These are phyloP conservation scores for Pissodes strobi DNA, from an alignment of 1,140 invertebrate species.

Conservation along the genomic window DNA sequence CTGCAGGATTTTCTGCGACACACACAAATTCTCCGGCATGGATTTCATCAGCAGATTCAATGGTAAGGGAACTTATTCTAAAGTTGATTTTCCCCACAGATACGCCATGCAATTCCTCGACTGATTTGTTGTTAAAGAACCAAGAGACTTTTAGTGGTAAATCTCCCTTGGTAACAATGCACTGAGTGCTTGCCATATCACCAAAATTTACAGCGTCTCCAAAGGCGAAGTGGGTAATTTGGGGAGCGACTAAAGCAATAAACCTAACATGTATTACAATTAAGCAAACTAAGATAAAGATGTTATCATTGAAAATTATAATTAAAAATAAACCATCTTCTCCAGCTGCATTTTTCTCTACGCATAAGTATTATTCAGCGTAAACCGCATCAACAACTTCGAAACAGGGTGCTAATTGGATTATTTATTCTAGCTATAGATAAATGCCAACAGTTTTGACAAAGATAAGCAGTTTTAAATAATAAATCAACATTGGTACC, in stretches of 20 bases:
- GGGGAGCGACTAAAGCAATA: slow-evolving; percentile 63
- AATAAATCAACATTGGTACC: slow-evolving; percentile 77
- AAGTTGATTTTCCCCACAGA: slow-evolving; percentile 57
- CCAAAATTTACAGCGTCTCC: slow-evolving; percentile 71
- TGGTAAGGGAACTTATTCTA: slow-evolving; percentile 63
- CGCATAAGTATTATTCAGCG: slow-evolving; percentile 67
- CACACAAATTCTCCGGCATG: slow-evolving; percentile 75
- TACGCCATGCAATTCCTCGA: slow-evolving; percentile 36
- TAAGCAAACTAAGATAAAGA: neutral
- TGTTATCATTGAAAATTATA: slow-evolving; percentile 39
- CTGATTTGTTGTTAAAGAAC: slow-evolving; percentile 43
- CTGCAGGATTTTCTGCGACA: slow-evolving; percentile 75
- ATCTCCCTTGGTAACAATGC: slow-evolving; percentile 70
- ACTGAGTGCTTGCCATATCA: slow-evolving; percentile 66
- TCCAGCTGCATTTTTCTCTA: slow-evolving; percentile 72
- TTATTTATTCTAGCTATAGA: slow-evolving; percentile 58
- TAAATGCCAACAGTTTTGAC: slow-evolving; percentile 41
- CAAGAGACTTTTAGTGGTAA: slow-evolving; percentile 65
- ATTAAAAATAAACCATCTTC: slow-evolving; percentile 17
- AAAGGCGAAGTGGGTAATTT: slow-evolving; percentile 74
- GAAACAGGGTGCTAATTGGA: slow-evolving; percentile 64
- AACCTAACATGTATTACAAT: neutral
- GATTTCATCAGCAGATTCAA: slow-evolving; percentile 57
- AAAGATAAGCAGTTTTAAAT: slow-evolving; percentile 69
- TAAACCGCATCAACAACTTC: slow-evolving; percentile 62